Evolutionary conservation across 1,140 invertebrate species (phyloP).

Genomic region (Dendroctonus valens): DNA sequence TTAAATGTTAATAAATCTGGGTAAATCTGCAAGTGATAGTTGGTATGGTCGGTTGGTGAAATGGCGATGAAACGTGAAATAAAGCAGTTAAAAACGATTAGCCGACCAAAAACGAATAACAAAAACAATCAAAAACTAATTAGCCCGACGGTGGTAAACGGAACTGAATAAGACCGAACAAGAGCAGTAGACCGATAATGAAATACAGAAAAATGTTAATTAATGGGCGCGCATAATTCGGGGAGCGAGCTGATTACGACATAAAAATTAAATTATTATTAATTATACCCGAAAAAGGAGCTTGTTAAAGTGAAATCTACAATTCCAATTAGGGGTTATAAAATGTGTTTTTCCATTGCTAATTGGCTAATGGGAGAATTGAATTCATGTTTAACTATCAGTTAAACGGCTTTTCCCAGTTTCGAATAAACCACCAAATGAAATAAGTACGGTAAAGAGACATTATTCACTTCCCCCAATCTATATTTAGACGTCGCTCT

Average conservation of each 20-base stretch:
- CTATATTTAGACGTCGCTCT: constrained; percentile 8
- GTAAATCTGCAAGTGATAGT: too few species aligned
- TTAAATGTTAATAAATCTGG: too few species aligned
- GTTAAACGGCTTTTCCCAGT: too few species aligned
- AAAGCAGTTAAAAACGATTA: background rate
- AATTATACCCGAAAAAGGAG: constrained; percentile 4
- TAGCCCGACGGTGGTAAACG: background rate
- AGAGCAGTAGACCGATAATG: too few species aligned
- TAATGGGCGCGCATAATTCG: background rate
- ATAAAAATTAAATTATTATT: constrained; percentile 9
- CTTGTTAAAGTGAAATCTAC: too few species aligned
- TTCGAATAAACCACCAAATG: background rate
- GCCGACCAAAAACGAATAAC: background rate
- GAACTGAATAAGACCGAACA: background rate
- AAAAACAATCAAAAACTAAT: background rate
- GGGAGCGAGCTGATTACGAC: constrained; percentile 2
- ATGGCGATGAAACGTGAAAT: too few species aligned
- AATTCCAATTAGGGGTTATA: too few species aligned
- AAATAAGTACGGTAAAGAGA: background rate
- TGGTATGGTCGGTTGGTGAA: too few species aligned
- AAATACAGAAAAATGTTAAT: too few species aligned
- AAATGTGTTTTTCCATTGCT: too few species aligned
- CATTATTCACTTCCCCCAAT: background rate
- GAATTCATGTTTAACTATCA: too few species aligned
- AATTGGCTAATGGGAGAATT: too few species aligned